These are phyloP conservation scores for Triplophysa bombifrons DNA, from an alignment of 2,797 vertebrate genomes.

Conservation along the genomic window DNA sequence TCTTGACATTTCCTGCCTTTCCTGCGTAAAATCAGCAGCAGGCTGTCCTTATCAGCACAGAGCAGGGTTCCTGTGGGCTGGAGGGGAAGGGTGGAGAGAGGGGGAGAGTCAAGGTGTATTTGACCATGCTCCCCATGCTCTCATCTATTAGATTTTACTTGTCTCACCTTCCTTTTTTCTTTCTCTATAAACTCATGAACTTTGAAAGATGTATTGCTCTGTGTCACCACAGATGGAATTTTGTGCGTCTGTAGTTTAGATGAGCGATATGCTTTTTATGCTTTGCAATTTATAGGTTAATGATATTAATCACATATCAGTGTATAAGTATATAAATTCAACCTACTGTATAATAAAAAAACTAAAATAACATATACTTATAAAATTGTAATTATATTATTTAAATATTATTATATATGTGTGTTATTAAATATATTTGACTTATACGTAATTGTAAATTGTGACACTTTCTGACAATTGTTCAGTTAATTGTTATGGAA, in stretches of 20 bases:
- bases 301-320: neutral
- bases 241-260: neutral
- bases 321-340: too few relatives aligned
- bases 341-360: too few relatives aligned
- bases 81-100: constrained; percentile 58
- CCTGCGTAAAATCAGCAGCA: constrained; percentile 90
- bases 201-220: neutral
- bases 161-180: constrained; percentile 46
- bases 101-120: constrained; percentile 63
- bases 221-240: constrained; percentile 19
- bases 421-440: too few relatives aligned
- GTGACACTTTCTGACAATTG: too few relatives aligned
- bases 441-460: neutral
- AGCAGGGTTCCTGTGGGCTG: constrained; percentile 86
- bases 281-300: neutral
- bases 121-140: constrained; percentile 65
- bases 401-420: too few relatives aligned
- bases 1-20: constrained; percentile 96
- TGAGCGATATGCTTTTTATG: neutral
- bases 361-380: too few relatives aligned
- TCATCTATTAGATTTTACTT: constrained; percentile 72
- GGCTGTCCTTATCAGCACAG: constrained; percentile 90
- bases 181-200: constrained; percentile 1
- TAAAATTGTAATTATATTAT: too few relatives aligned
- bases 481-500: too few relatives aligned